Evolutionary conservation across 2,797 vertebrate genomes (phyloP), one percentile per base, ranked within the genome.

Genomic region (Cyprinella venusta): DNA sequence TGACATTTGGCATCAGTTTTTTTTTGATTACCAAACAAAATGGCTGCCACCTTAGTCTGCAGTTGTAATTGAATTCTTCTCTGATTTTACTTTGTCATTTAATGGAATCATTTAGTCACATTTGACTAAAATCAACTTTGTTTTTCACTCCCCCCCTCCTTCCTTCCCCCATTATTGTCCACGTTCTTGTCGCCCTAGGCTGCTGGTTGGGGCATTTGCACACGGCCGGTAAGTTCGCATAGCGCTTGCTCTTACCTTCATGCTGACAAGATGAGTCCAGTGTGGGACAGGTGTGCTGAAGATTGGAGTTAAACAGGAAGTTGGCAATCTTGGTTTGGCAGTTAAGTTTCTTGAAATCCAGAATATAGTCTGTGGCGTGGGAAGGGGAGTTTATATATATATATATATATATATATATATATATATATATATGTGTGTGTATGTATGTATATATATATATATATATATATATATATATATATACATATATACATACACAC

Each of bases 191-290:
- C 45, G 33, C 82, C 78, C 76, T 84, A 87, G 82, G 85, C 84
- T 86, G 85, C 88, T 80, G 84, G 87, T 88, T 84, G 74, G 85
- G 85, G 82, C 69, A 83, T 87, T 89, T 87, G 80, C 79, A 87
- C 87, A 84, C 69, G 79, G 84, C 87, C 87, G 87, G 82, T 89
- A 86, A 87, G 87, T 88, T 86, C 50, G 24, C 40, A 77, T 40
- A 38, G 76, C 1, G 4, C 42, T 68, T 85, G 21, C 48, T 30
- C 21, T 80, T 59, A 54, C 56, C 45, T 69, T 70, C 48, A 65
- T 40, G 76, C 33, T 76, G 38, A 68, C 40, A 61, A 52, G 45
- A 52, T 33, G 48, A 15, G 64, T 70, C 33, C 42, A 30, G 36
- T 45, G 50, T 61, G 10, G 63, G 67, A 65, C 84, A 65, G 70